phyloP scores from a whole-genome alignment of 2,888 invertebrate species.

The Poecilus cupreus region DNA sequence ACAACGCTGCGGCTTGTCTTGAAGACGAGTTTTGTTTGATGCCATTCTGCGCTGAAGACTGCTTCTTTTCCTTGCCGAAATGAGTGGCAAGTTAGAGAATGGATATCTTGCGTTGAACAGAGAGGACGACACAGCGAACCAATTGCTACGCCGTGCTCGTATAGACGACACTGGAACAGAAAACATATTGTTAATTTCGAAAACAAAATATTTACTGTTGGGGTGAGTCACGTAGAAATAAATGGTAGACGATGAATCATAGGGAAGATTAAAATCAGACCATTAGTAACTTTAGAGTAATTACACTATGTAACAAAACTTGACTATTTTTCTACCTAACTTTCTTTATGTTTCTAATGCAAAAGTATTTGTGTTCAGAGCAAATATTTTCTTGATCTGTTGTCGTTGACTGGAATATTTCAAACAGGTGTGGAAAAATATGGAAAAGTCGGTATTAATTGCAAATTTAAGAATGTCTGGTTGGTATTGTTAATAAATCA shows the following conservation, averaged over 20 bases:
- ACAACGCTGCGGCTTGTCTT: constrained; percentile 73
- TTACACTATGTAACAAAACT: background rate
- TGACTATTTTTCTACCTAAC: background rate
- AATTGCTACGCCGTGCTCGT: constrained; percentile 75
- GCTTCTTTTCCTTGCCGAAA: constrained; percentile 78
- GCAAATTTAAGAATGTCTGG: no score
- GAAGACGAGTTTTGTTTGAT: constrained; percentile 76
- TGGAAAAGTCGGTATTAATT: no score
- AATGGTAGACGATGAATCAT: background rate
- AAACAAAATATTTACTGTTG: no score
- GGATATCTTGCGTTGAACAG: constrained; percentile 75
- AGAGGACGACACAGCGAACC: constrained; percentile 80
- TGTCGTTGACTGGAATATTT: no score
- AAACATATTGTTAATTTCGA: no score
- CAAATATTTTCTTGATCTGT: no score
- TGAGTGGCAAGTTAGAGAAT: constrained; percentile 77
- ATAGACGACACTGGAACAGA: constrained; percentile 76
- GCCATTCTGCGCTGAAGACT: constrained; percentile 78
- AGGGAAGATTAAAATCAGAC: no score
- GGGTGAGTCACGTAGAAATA: no score
- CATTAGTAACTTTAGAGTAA: background rate
- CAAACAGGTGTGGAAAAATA: no score
- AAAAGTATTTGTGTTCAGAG: no score
- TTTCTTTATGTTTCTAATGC: no score
- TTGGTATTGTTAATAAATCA: no score